These are phyloP conservation scores for Dendrophyllia cribrosa DNA, from an alignment of 64 coral and sea anemone genomes.

Conservation along the genomic window DNA sequence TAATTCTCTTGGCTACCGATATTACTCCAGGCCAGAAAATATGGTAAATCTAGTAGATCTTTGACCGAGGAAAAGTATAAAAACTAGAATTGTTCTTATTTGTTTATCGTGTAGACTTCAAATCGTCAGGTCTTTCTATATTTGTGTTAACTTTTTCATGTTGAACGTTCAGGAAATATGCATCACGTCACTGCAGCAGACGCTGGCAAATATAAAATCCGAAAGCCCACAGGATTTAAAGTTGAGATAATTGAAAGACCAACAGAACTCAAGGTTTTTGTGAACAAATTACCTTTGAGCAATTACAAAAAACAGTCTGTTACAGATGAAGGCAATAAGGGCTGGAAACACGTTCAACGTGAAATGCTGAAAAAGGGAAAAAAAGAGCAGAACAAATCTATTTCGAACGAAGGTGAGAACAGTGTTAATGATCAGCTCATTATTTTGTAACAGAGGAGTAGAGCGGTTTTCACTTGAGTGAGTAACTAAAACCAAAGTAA, in stretches of 20 bases:
- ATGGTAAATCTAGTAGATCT: too few species aligned
- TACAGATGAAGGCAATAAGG: neutral
- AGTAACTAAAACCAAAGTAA: too few species aligned
- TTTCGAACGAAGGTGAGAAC: neutral
- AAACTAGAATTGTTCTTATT: too few species aligned
- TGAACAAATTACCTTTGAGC: neutral
- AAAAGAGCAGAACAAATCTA: neutral
- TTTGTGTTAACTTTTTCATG: too few species aligned
- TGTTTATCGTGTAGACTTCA: too few species aligned
- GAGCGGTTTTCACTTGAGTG: too few species aligned
- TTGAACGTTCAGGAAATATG: neutral
- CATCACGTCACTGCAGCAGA: neutral
- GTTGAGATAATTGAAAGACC: slow-evolving; percentile 43
- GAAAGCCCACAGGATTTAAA: neutral
- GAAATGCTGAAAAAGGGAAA: slow-evolving; percentile 1
- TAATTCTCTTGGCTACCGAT: too few species aligned
- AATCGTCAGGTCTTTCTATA: too few species aligned
- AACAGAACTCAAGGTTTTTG: slow-evolving; percentile 17
- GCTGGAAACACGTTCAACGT: neutral
- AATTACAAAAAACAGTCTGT: neutral
- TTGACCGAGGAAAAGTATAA: too few species aligned
- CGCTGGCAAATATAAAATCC: neutral
- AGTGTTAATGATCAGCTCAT: neutral
- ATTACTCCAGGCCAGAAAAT: too few species aligned
- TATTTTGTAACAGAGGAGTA: too few species aligned